phyloP scores from a whole-genome alignment of 2,113 vertebrate species.

The Plotosus lineatus region DNA sequence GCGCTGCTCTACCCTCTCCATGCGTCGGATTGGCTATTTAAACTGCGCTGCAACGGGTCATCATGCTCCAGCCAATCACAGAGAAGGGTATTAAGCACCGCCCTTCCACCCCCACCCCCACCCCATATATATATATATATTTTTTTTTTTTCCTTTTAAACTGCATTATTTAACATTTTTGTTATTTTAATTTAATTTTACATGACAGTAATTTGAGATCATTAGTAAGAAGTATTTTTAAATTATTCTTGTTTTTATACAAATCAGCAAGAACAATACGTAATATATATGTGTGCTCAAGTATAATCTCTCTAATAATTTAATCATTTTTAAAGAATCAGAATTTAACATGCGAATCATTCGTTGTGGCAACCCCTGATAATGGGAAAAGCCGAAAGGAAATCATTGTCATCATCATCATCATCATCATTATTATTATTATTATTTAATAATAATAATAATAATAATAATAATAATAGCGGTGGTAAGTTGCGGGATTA shows the following conservation, averaged over 20 bases:
- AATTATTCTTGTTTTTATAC: not conserved
- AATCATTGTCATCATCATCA: no score
- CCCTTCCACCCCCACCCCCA: not conserved
- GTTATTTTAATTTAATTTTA: not conserved
- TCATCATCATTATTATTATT: no score
- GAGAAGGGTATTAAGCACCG: not conserved
- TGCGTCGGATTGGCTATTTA: conserved; percentile 76
- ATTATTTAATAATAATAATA: no score
- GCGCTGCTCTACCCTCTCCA: conserved; percentile 45
- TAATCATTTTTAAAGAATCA: not conserved
- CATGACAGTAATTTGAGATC: not conserved
- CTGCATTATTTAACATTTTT: not conserved
- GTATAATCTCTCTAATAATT: not conserved
- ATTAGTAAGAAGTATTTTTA: not conserved
- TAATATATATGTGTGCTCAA: not conserved
- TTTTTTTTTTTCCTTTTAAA: not conserved
- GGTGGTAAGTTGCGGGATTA: no score
- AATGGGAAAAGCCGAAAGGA: no score
- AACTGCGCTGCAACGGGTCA: conserved; percentile 32
- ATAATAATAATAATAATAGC: no score
- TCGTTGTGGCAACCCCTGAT: no score
- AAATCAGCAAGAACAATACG: not conserved
- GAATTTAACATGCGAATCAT: no score
- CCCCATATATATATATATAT: not conserved
- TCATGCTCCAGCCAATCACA: conserved; percentile 60